Conservation (phyloP, 2,888 invertebrate species). For the Perdita meconis region DNA sequence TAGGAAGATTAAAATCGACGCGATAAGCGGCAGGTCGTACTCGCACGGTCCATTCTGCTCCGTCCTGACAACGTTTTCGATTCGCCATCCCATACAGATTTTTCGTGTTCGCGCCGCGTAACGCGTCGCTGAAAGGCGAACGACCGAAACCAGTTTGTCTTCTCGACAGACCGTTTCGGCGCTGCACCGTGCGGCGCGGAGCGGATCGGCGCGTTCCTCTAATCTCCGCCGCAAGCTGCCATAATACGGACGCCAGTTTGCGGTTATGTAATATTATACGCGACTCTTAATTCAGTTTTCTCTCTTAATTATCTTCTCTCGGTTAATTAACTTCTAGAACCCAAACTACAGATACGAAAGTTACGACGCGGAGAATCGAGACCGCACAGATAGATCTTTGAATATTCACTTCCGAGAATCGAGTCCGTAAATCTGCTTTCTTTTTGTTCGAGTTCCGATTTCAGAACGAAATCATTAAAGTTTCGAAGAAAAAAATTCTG, state of each 20-base stretch:
- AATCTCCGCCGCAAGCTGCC: conserved; percentile 4
- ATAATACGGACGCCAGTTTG: background rate
- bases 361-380: background rate
- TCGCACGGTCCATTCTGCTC: background rate
- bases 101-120: conserved; percentile 32
- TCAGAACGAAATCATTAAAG: conserved; percentile 22
- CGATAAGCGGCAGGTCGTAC: no score
- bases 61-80: conserved; percentile 1
- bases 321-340: conserved; percentile 9
- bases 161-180: conserved; percentile 57
- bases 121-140: conserved; percentile 50
- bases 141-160: conserved; percentile 51
- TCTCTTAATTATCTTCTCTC: background rate
- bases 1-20: background rate
- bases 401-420: background rate
- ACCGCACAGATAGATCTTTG: background rate
- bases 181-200: background rate
- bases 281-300: background rate
- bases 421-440: background rate
- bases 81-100: conserved; percentile 15
- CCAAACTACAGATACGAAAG: background rate
- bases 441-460: conserved; percentile 33
- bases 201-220: no score
- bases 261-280: conserved; percentile 1
- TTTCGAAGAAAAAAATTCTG: conserved; percentile 31